phyloP scores from a whole-genome alignment of 2,797 vertebrate species.

The Pyrocephalus nanus region DNA sequence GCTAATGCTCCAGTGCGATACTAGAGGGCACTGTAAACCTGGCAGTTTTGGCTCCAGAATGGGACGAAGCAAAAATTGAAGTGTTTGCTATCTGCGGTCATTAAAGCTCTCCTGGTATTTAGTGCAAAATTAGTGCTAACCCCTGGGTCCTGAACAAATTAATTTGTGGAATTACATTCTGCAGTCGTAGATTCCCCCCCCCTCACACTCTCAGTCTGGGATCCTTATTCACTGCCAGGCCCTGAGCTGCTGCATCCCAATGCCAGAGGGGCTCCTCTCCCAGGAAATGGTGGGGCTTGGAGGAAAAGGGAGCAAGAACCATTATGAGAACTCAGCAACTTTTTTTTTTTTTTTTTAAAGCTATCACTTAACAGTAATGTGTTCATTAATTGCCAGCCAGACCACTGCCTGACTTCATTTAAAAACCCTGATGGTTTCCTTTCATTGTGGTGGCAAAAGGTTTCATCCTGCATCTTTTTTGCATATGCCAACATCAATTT shows the following conservation, averaged over 20 bases:
- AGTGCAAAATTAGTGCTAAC: conserved; percentile 16
- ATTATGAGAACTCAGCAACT: neutral
- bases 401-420: conserved; percentile 19
- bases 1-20: conserved; percentile 49
- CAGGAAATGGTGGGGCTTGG: neutral
- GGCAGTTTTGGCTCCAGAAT: conserved; percentile 35
- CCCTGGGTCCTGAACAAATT: conserved; percentile 31
- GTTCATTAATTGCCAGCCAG: conserved; percentile 48
- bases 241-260: neutral
- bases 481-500: neutral
- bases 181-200: neutral
- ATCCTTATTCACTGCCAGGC: neutral
- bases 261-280: neutral
- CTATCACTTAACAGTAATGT: conserved; percentile 41
- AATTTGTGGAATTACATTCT: conserved; percentile 21
- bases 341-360: neutral
- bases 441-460: neutral
- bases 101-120: conserved; percentile 32
- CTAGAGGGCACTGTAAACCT: conserved; percentile 71
- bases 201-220: neutral
- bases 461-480: neutral
- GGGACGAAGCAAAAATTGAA: conserved; percentile 6
- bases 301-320: neutral
- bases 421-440: neutral
- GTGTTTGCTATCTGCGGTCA: conserved; percentile 18